Conservation (phyloP, 1,140 invertebrate genomes). For the Pseudomyrmex dendroicus region DNA sequence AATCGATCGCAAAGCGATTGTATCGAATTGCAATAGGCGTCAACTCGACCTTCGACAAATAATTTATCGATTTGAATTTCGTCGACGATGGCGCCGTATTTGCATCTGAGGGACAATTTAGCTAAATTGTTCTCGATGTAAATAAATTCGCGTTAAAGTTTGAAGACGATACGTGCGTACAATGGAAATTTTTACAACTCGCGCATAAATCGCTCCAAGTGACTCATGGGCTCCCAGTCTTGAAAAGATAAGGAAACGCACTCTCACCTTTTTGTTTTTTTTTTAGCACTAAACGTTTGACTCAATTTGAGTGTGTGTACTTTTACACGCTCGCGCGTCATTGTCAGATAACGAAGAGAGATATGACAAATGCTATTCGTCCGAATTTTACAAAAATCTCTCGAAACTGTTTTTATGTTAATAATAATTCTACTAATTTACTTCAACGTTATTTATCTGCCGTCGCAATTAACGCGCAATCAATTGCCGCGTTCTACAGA, state of each 20-base stretch:
- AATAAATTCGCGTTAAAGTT: no score
- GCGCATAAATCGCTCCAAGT: neutral
- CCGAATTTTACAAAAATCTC: neutral
- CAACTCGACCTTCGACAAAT: no score
- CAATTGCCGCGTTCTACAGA: no score
- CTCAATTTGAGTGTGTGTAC: neutral
- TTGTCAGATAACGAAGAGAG: neutral
- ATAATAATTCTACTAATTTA: neutral
- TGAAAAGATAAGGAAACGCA: neutral
- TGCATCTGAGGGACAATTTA: no score
- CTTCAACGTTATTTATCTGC: no score
- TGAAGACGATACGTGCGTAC: no score
- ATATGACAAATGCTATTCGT: neutral
- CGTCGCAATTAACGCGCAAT: no score
- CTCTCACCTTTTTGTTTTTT: neutral
- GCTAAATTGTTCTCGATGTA: no score
- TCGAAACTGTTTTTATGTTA: no score
- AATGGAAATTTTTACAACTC: neutral
- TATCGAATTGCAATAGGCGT: no score
- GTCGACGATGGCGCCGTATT: no score
- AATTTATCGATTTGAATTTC: no score
- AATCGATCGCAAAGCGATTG: neutral
- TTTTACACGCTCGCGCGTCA: neutral
- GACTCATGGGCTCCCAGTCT: neutral
- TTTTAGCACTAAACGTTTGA: constrained; percentile 1